Evolutionary conservation across 2,888 invertebrate genomes (phyloP), one percentile per base, ranked within the genome.

Genomic region (Dryobota labecula): DNA sequence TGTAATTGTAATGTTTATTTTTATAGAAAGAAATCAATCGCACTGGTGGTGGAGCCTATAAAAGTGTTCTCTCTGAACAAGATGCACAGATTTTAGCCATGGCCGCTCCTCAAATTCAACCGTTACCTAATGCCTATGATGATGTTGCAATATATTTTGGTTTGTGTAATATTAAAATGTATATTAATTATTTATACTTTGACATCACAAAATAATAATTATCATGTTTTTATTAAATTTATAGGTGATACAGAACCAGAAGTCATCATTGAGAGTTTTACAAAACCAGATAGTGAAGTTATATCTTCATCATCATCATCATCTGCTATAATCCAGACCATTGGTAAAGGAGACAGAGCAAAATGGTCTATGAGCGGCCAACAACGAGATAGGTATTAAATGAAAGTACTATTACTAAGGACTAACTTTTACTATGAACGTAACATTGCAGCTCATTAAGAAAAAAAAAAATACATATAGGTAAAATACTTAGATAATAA

Each of bases 21-120:
- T 57, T 57, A 38, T 24, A 57, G 57, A 57, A 57, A 38, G 57
- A 57, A 57, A 57, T 57, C 24, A 24, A 57, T 57, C 57, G 38
- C 24, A 57, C 57, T 57, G 57, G 57, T 57, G 38, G 57, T 38
- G 57, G 57, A 15, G 7, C 38, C 3, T 57, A 57, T 24, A 33
- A 24, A 57, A 57, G 57, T 7, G 11, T 38, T 13, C 8, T 57
- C 7, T 13, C 57, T 24, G 24, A 38, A 38, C 24, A 38, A 38
- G 38, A 38, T 57, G n/a, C 38, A 5, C 38, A 38, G n/a, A 38
- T 57, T 24, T 24, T 24, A 38, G 57, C 57, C 13, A 38, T 24
- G 38, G 57, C 11, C 13, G 11, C 38, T 15, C 38, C 38, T 24
- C 38, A 38, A 38, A 38, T 38, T 7, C 57, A 38, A 38, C 57